Evolutionary conservation across 92 coral and sea anemone genomes (phyloP).

Genomic region (Anthopleura xanthogrammica): DNA sequence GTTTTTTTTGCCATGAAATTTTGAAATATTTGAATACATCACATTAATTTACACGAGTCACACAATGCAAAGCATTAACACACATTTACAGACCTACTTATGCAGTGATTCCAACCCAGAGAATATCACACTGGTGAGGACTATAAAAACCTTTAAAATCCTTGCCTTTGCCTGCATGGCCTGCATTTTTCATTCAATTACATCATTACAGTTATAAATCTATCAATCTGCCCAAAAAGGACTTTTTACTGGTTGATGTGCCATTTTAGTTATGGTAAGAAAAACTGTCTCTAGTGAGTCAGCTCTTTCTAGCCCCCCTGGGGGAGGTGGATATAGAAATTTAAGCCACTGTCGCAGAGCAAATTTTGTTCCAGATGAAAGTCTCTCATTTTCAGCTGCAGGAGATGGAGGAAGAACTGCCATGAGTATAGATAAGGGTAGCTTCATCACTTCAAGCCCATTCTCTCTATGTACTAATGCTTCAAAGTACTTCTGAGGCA

Average conservation of each 20-base stretch:
- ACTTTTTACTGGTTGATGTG: slow-evolving; percentile 59
- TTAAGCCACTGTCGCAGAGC: slow-evolving; percentile 86
- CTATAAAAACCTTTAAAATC: no score
- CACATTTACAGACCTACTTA: no score
- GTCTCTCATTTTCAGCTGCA: slow-evolving; percentile 53
- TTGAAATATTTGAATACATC: no score
- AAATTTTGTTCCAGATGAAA: slow-evolving; percentile 90
- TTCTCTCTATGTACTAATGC: slow-evolving; percentile 70
- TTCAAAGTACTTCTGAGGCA: slow-evolving; percentile 74
- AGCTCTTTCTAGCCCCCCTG: slow-evolving; percentile 25
- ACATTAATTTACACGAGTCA: not conserved
- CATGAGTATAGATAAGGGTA: slow-evolving; percentile 87
- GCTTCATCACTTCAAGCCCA: slow-evolving; percentile 38
- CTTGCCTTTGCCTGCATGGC: no score
- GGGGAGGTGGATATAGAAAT: slow-evolving; percentile 29
- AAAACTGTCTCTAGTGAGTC: slow-evolving; percentile 41
- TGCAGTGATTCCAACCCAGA: no score
- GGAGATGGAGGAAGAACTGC: slow-evolving; percentile 65
- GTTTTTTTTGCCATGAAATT: no score
- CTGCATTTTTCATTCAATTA: not conserved
- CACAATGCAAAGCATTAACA: no score
- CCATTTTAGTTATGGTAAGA: slow-evolving; percentile 48
- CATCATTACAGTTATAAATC: not conserved
- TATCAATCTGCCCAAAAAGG: slow-evolving; percentile 43
- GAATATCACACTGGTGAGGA: no score